phyloP scores from a whole-genome alignment of 2,888 invertebrate genomes.

The Dioctria rufipes region DNA sequence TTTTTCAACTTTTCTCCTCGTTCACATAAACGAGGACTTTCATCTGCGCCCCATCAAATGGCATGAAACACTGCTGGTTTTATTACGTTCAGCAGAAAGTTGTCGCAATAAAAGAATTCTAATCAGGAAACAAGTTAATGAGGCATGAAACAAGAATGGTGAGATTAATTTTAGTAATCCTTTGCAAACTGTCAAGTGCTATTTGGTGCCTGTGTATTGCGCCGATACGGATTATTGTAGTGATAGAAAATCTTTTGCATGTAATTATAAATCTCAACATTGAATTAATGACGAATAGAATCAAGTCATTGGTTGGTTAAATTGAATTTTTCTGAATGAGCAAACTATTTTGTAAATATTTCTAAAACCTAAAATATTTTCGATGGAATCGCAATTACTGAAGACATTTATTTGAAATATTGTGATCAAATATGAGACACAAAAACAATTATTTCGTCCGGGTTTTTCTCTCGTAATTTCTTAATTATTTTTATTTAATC shows the following conservation, averaged over 20 bases:
- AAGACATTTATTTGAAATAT: too few relatives aligned
- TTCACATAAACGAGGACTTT: not conserved
- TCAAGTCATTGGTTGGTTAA: too few relatives aligned
- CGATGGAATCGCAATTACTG: too few relatives aligned
- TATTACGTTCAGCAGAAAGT: constrained; percentile 1
- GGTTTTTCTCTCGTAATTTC: too few relatives aligned
- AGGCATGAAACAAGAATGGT: constrained; percentile 26
- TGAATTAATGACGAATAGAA: too few relatives aligned
- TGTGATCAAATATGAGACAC: too few relatives aligned
- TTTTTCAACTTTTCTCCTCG: constrained; percentile 10
- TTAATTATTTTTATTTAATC: too few relatives aligned
- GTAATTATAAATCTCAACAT: not conserved
- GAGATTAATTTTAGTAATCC: constrained; percentile 7
- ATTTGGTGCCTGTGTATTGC: not conserved
- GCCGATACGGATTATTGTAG: not conserved
- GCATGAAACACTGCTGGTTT: not conserved
- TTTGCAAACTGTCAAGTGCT: not conserved
- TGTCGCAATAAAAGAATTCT: constrained; percentile 13
- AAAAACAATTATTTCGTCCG: too few relatives aligned
- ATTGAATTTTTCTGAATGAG: too few relatives aligned
- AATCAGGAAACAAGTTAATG: constrained; percentile 1
- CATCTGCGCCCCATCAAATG: not conserved
- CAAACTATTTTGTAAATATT: too few relatives aligned
- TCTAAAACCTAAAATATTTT: too few relatives aligned
- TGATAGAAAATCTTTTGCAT: not conserved